Evolutionary conservation across 2,888 invertebrate genomes (phyloP).

Genomic region (Micoletzkya japonica): DNA sequence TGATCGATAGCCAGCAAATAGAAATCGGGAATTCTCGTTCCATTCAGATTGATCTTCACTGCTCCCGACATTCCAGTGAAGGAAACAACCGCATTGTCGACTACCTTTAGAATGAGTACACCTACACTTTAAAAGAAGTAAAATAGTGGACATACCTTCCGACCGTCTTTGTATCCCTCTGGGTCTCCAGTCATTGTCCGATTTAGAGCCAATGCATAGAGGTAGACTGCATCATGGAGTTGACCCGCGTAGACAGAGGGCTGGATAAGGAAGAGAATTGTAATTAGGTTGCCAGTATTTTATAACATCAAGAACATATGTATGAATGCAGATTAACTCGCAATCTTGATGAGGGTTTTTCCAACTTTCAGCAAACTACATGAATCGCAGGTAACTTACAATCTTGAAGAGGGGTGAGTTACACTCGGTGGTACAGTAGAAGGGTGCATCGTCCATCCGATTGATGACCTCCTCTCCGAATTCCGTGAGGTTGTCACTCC

Average conservation of each 20-base stretch:
- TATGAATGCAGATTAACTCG: not conserved
- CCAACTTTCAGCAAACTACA: not conserved
- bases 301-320: not conserved
- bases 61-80: conserved; percentile 19
- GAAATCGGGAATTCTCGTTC: conserved; percentile 30
- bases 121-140: not conserved
- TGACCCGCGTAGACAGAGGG: conserved; percentile 37
- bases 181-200: conserved; percentile 34
- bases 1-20: conserved; percentile 28
- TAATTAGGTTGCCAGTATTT: not conserved
- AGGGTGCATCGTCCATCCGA: conserved; percentile 42
- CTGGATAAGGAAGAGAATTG: not conserved
- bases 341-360: not conserved
- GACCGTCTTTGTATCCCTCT: conserved; percentile 33
- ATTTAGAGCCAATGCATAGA: conserved; percentile 41
- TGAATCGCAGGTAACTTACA: conserved; percentile 8
- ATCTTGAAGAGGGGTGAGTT: not conserved
- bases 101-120: not conserved
- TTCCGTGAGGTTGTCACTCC: conserved; percentile 33
- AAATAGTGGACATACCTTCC: not conserved
- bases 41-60: conserved; percentile 28
- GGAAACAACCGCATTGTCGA: not conserved
- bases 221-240: conserved; percentile 43
- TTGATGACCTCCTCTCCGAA: conserved; percentile 47
- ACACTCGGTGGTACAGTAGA: conserved; percentile 39